Evolutionary conservation across 2,888 invertebrate genomes (phyloP), one percentile per base, ranked within the genome.

Genomic region (Epiperipatus broadwayi): DNA sequence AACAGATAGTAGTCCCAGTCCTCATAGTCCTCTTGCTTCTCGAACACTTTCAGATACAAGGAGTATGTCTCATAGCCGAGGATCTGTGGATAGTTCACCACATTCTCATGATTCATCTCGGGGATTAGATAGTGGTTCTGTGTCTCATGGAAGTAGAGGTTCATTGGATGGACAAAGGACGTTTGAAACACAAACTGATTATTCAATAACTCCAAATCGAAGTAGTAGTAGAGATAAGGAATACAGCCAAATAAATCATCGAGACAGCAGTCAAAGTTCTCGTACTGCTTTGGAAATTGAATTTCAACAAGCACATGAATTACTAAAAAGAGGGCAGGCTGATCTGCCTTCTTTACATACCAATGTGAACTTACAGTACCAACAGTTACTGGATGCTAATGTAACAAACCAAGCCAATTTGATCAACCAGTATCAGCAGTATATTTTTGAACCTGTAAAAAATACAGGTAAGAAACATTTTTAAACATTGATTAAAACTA

Each of bases 361-460:
- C 29, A 56, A 56, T 43, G 44, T 55, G 30, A 54, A 55, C 39
- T n/a, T n/a, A n/a, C n/a, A n/a, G n/a, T n/a, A n/a, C n/a, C n/a
- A n/a, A n/a, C n/a, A n/a, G n/a, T n/a, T n/a, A n/a, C n/a, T n/a
- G n/a, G n/a, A n/a, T n/a, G n/a, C n/a, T n/a, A n/a, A n/a, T n/a
- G n/a, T n/a, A n/a, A n/a, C n/a, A n/a, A n/a, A n/a, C n/a, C n/a
- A n/a, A n/a, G n/a, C n/a, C n/a, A n/a, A n/a, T n/a, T n/a, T n/a
- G n/a, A n/a, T n/a, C n/a, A n/a, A n/a, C n/a, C n/a, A n/a, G n/a
- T n/a, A n/a, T n/a, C 81, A 83, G 58, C 79, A 83, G 59, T 84
- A 83, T 53, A 76, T 84, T 48, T 68, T 84, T 51, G 81, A 83
- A 53, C 84, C 84, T 60, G 78, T 78, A 1, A 77, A 78, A 52